Percentiles rank a stretch among this genome's conserved stretches.
Evolutionary conservation across 2,113 vertebrate species (phyloP).

Genomic region (Boleophthalmus pectinirostris): DNA sequence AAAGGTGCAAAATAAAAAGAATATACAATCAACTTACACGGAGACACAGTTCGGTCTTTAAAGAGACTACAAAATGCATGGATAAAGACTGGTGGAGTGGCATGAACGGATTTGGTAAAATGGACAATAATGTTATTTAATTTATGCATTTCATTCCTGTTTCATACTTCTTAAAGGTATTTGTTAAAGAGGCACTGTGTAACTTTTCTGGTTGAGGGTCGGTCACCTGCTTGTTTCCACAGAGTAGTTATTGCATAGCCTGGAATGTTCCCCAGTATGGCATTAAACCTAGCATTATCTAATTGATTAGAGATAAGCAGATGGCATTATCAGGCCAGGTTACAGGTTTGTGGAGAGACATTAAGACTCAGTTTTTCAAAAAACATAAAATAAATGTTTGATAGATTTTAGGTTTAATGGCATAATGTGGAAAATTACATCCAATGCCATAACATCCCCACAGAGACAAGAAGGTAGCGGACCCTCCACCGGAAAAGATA

Average conservation of each 20-base stretch:
- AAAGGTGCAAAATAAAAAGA: constrained; percentile 20
- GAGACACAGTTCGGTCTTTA: constrained; percentile 44
- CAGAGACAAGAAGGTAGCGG: constrained; percentile 2
- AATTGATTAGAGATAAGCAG: too few species aligned
- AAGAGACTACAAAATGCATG: constrained; percentile 51
- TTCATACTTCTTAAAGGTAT: constrained; percentile 7
- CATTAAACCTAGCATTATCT: too few species aligned
- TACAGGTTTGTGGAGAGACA: too few species aligned
- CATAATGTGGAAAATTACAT: too few species aligned
- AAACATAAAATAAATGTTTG: too few species aligned
- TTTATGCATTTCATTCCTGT: constrained; percentile 44
- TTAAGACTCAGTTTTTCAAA: too few species aligned
- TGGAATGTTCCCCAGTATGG: too few species aligned
- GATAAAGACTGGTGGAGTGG: constrained; percentile 52
- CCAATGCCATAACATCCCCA: constrained; percentile 9
- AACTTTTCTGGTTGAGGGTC: too few species aligned
- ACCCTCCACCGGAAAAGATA: not conserved
- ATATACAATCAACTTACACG: constrained; percentile 35
- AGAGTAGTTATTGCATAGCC: too few species aligned
- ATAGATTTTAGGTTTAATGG: too few species aligned
- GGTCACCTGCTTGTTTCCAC: too few species aligned
- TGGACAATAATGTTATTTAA: constrained; percentile 41
- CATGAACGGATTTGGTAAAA: constrained; percentile 56
- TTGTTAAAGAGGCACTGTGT: not conserved
- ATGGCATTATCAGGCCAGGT: too few species aligned